Evolutionary conservation across 2,113 vertebrate species (phyloP), one percentile per base, ranked within the genome.

Genomic region (Rhabdornis inornatus): DNA sequence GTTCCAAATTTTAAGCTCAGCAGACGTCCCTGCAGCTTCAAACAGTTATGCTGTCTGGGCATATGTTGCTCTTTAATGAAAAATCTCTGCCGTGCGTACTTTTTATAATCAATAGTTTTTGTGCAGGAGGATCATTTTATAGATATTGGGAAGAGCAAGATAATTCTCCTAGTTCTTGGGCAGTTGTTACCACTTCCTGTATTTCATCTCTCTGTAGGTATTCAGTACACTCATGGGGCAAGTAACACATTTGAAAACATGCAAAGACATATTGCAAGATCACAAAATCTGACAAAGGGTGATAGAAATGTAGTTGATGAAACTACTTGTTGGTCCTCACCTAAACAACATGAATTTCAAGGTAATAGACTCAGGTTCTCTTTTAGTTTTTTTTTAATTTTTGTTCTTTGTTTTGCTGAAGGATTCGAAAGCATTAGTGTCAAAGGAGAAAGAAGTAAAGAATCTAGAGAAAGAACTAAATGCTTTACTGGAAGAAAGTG

Each of bases 371-470:
- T 77, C 12, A 23, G 11, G 5, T 40, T 80, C 12, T 56, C 12
- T 33, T 5, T 78, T 59, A 11, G 7, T 30, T 74, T 57, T 33
- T 64, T n/a, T 15, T 11, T 5, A 5, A 4, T 14, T 65, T 21
- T 61, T 80, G 0, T 61, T 74, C 10, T 45, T 47, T 81, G 5
- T 96, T 90, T 97, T 90, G 17, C 42, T 83, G 22, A 88, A 99
- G 99, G 99, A 99, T 96, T 98, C 98, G 92, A 98, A 98, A 96
- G 95, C 98, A 90, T 97, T 99, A 64, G 69, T 81, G 13, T 98
- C 98, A 23, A 99, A 99, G 92, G 99, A 99, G 94, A 98, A 98
- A 20, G 99, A 99, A 92, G 80, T 99, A 45, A 96, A 98, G n/a
- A 99, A 99, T 86, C 92, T 97, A 37, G 75, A 93, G 31, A 93